Base-by-base conservation (phyloP, 2,888 invertebrate genomes). In the Ophion costatus region DNA sequence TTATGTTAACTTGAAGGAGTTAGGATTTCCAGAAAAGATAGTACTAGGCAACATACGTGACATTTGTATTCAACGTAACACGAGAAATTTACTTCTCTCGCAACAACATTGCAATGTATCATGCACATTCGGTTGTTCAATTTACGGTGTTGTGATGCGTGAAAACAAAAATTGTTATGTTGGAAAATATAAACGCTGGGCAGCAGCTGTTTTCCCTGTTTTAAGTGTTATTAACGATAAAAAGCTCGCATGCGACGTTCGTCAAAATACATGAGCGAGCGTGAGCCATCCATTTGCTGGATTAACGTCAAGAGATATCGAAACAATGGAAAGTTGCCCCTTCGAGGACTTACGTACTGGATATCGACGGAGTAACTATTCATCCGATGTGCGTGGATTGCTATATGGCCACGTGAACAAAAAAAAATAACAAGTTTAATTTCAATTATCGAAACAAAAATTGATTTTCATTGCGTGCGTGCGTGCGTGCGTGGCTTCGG, bases 261-360 rank as follows among this genome's bases (percentile, higher is more conserved):
- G 81, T 84, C 20, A 69, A 69, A 69, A 42, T 67, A 9, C 24
- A 78, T 73, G 75, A 33, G 11, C 51, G 24, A 59, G 75, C 22
- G 64, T 45, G 51, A n/a, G 77, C 82, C 86, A 88, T 89, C 87
- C 88, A 89, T 89, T 89, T 87, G 86, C 84, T 66, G 87, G 87
- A 89, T 89, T 89, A 89, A 89, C 86, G 80, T 83, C 78, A 42
- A 73, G 42, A 59, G 59, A 73, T 61, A 61, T 42, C 24, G 45
- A 42, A 61, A 73, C 22, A 59, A 24, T 9, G 59, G 33, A 61
- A 59, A 59, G 20, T 42, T 17, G 11, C 9, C 22, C 42, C 38
- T 59, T n/a, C 33, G 57, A 33, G 38, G 56, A 1, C 57, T 73
- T 59, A 22, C 57, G 20, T 17, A 14, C 29, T 71, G 5, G 33